A percentile compares a stretch with the other conserved stretches of the same genome.
phyloP scores from a whole-genome alignment of 1,140 invertebrate species.

The Eriocheir sinensis region DNA sequence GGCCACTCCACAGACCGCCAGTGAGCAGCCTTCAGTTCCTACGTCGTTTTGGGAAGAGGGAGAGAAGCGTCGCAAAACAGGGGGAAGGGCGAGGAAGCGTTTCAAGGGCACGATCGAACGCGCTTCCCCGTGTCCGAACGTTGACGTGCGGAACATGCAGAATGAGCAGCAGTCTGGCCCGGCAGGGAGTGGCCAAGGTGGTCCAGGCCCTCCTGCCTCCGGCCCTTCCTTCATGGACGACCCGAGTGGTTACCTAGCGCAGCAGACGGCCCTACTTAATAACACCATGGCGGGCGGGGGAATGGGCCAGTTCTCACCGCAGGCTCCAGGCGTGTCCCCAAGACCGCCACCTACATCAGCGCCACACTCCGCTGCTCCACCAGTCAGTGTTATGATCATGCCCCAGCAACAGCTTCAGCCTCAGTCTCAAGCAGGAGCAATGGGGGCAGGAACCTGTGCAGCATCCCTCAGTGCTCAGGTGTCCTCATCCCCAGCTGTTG shows the following conservation, averaged over 20 bases:
- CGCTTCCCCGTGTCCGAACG: conserved; percentile 83
- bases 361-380: conserved; percentile 53
- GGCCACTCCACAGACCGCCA: conserved; percentile 47
- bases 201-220: conserved; percentile 65
- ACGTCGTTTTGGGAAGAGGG: conserved; percentile 72
- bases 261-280: conserved; percentile 91
- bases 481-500: conserved; percentile 79
- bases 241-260: conserved; percentile 92
- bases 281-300: conserved; percentile 88
- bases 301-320: conserved; percentile 78
- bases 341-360: conserved; percentile 81
- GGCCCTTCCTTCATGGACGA: conserved; percentile 92
- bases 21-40: conserved; percentile 56
- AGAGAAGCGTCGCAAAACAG: conserved; percentile 65
- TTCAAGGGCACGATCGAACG: conserved; percentile 67
- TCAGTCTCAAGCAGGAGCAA: conserved; percentile 65
- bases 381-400: conserved; percentile 70
- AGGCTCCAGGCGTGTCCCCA: conserved; percentile 69
- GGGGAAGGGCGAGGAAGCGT: conserved; percentile 64
- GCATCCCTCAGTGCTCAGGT: conserved; percentile 55
- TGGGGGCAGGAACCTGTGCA: conserved; percentile 51
- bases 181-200: conserved; percentile 60
- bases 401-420: conserved; percentile 72
- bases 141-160: conserved; percentile 83
- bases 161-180: conserved; percentile 81